Base-by-base conservation (phyloP, 2,113 vertebrate genomes). In the Loxodonta africana region DNA sequence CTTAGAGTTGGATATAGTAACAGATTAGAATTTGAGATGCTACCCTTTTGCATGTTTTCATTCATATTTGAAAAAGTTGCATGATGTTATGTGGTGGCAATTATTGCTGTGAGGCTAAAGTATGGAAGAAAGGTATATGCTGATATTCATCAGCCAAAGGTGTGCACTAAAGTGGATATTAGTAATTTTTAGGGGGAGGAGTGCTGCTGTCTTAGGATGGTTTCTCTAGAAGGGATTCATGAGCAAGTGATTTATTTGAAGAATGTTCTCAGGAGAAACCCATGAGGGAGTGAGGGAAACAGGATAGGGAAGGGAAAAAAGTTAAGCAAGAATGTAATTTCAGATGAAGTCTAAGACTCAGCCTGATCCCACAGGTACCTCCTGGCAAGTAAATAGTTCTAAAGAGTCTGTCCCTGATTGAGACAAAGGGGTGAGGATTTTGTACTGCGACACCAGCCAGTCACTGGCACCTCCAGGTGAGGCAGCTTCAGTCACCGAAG, bases 21-120 rank as follows among this genome's bases (percentile, higher is more conserved):
- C 41, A 46, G 7, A 9, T 81, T 41, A 93, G 21, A 91, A 85
- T 88, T 89, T 94, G 48, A 95, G 30, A 87, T 83, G 11, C 28
- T n/a, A 91, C n/a, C 6, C 10, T 74, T 57, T 91, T 69, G 4
- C 48, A 33, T 65, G 26, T 73, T 93, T 71, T 95, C 8, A 83
- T 63, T 80, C 37, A 65, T 90, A 30, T 85, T 15, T 78, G 25
- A 18, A 89, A 88, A 76, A 82, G 37, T 76, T 81, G 17, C 23
- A 81, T 82, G 82, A 18, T 69, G 15, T 76, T 87, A 48, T 76
- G 30, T 28, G 26, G 46, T 84, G 8, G 17, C 8, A 48, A 90
- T 77, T 57, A 37, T 62, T 93, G 30, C n/a, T 89, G 57, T 80
- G 21, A 91, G 67, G 1, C 53, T 73, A 65, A 90, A 81, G 44